Conservation (phyloP, 2,113 vertebrate species). For the Bos indicus region DNA sequence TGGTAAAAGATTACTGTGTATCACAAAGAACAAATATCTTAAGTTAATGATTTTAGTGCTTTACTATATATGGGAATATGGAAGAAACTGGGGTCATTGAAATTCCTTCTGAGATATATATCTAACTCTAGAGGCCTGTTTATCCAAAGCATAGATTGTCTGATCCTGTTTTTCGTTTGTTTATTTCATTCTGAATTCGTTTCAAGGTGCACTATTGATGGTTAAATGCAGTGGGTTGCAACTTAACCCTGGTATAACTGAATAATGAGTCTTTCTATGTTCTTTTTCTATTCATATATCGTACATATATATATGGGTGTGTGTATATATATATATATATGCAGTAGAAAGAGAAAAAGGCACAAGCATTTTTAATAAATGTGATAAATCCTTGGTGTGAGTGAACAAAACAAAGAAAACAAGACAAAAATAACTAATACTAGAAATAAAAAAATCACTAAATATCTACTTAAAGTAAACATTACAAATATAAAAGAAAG, state of each 20-base stretch:
- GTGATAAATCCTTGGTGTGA: not conserved
- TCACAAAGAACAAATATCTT: not conserved
- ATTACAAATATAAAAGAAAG: not conserved
- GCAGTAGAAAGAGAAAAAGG: not conserved
- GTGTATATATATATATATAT: too few relatives aligned
- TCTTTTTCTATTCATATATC: not conserved
- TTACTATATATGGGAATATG: not conserved
- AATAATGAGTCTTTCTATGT: not conserved
- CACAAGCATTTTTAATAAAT: not conserved
- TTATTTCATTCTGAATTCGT: not conserved
- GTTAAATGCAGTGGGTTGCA: not conserved
- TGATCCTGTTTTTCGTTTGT: not conserved
- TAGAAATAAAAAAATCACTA: not conserved
- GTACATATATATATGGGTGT: not conserved
- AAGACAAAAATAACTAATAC: not conserved
- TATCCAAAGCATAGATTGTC: not conserved
- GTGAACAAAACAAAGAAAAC: not conserved
- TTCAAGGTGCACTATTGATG: not conserved
- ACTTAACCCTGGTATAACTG: not conserved
- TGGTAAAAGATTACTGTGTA: not conserved
- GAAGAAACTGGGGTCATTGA: not conserved
- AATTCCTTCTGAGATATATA: not conserved
- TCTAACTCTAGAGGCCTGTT: not conserved
- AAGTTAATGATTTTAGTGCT: not conserved
- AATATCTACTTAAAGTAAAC: not conserved